phyloP scores from a whole-genome alignment of 2,113 vertebrate genomes.

The Blennius ocellaris region DNA sequence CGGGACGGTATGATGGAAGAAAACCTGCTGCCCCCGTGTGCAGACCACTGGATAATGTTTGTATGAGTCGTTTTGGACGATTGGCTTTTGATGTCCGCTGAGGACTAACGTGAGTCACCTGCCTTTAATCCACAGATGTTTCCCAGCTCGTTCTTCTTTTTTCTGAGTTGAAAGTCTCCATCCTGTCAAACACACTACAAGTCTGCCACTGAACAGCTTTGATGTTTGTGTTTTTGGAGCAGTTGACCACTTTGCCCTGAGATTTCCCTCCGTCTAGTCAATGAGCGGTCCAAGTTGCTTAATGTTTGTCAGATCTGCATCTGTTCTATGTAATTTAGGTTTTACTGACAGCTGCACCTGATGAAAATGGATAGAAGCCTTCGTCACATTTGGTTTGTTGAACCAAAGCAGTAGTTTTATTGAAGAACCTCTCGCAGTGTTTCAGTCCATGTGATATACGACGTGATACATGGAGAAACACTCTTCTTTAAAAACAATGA shows the following conservation, averaged over 20 bases:
- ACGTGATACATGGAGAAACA: too few species aligned
- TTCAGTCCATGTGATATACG: too few species aligned
- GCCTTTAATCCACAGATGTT: conserved; percentile 27
- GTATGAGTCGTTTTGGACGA: conserved; percentile 50
- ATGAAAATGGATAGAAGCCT: not conserved
- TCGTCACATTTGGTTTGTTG: not conserved
- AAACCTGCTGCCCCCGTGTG: conserved; percentile 37
- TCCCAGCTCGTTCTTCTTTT: not conserved
- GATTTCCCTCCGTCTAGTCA: not conserved
- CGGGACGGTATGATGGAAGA: conserved; percentile 18
- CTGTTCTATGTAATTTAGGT: not conserved
- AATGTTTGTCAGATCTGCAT: not conserved
- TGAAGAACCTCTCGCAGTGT: too few species aligned
- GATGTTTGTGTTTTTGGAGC: not conserved
- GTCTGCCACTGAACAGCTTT: not conserved
- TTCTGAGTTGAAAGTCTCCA: not conserved
- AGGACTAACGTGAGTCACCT: conserved; percentile 35
- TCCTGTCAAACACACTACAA: conserved; percentile 40
- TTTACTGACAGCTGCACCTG: not conserved
- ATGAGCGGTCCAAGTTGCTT: not conserved
- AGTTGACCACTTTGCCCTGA: conserved; percentile 1
- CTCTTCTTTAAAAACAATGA: too few species aligned
- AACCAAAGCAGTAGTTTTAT: not conserved
- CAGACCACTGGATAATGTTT: conserved; percentile 76
- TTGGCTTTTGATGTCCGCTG: conserved; percentile 37